These are phyloP conservation scores for Microcebus murinus DNA, from an alignment of 2,113 vertebrate species.

Conservation along the genomic window DNA sequence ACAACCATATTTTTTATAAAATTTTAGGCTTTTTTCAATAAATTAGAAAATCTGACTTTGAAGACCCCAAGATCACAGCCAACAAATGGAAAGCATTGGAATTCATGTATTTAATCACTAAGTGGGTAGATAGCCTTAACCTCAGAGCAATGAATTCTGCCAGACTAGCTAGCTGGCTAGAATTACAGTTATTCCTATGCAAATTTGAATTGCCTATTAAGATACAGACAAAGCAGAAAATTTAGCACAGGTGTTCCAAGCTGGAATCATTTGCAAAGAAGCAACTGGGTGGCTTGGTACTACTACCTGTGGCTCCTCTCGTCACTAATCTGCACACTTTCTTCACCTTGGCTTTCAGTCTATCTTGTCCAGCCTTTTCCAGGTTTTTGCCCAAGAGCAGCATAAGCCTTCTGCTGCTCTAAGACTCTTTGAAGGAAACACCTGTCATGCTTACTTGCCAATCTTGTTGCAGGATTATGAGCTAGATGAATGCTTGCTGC, in stretches of 20 bases:
- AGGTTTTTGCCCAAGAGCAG: not conserved
- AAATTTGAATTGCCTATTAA: constrained; percentile 7
- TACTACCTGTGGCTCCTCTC: not conserved
- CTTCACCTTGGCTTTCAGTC: not conserved
- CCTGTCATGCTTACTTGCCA: not conserved
- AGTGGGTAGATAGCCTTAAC: not conserved
- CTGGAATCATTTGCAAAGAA: not conserved
- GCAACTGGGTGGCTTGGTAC: accelerated
- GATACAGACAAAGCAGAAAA: not conserved
- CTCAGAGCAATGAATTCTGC: not conserved
- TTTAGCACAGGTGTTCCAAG: not conserved
- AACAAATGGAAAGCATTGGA: not conserved
- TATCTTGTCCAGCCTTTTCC: not conserved
- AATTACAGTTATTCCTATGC: not conserved
- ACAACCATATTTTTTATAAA: not conserved
- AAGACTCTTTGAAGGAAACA: constrained; percentile 45
- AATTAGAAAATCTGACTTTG: not conserved
- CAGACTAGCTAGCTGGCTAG: not conserved
- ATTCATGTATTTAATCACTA: not conserved
- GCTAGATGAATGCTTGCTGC: not conserved
- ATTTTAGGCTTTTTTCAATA: not conserved
- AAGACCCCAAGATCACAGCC: not conserved
- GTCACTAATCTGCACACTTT: not conserved
- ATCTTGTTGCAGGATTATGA: not conserved
- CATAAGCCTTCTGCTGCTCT: not conserved